These are phyloP conservation scores for Rhea pennata DNA, from an alignment of 2,113 vertebrate species.

Conservation along the genomic window DNA sequence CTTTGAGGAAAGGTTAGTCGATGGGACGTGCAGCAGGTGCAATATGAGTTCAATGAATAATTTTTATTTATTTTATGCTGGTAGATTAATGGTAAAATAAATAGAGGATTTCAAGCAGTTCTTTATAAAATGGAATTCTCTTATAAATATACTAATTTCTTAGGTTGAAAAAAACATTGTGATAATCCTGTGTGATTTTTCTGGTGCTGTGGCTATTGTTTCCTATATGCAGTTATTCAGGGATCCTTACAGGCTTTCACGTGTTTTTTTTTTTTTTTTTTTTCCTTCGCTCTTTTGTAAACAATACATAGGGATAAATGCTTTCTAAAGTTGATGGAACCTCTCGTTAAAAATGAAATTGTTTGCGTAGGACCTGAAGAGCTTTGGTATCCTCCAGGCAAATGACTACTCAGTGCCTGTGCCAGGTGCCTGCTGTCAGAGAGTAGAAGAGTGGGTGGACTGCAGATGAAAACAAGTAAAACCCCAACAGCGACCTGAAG, in stretches of 20 bases:
- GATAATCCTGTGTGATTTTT: neutral
- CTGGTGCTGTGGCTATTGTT: neutral
- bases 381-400: neutral
- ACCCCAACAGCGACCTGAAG: neutral
- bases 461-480: slow-evolving; percentile 31
- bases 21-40: neutral
- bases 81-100: neutral
- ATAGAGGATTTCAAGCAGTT: neutral
- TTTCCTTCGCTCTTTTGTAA: neutral
- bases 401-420: neutral
- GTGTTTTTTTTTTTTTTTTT: neutral
- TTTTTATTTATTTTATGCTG: neutral
- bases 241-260: neutral
- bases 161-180: neutral
- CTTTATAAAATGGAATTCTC: neutral
- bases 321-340: neutral
- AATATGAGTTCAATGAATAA: neutral
- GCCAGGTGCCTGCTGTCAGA: neutral
- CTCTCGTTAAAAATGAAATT: neutral
- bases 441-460: neutral
- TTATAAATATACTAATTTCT: neutral
- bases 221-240: neutral
- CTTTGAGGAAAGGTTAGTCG: neutral
- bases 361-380: neutral
- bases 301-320: neutral